Evolutionary conservation across 2,113 vertebrate genomes (phyloP).

Genomic region (Myxocyprinus asiaticus): DNA sequence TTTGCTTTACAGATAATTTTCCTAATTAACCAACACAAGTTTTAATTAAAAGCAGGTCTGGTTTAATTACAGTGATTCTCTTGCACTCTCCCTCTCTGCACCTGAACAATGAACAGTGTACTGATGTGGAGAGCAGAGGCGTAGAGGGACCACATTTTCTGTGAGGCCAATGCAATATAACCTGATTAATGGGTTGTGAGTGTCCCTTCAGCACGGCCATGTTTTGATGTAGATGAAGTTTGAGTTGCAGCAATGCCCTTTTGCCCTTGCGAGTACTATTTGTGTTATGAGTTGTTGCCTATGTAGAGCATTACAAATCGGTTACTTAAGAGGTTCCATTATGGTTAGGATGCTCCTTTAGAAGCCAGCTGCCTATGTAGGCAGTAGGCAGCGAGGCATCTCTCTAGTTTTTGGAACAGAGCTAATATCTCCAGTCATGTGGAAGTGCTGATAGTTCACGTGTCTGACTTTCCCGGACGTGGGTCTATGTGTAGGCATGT

Average conservation of each 20-base stretch:
- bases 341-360: no score
- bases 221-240: slow-evolving; percentile 42
- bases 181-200: slow-evolving; percentile 57
- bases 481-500: neutral
- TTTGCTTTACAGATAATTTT: slow-evolving; percentile 69
- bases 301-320: no score
- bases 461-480: slow-evolving; percentile 11
- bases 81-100: slow-evolving; percentile 31
- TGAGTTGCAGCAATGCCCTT: slow-evolving; percentile 17
- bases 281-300: no score
- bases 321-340: no score
- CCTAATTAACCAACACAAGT: slow-evolving; percentile 74
- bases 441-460: slow-evolving; percentile 23
- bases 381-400: neutral
- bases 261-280: neutral
- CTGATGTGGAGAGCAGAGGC: slow-evolving; percentile 25
- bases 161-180: slow-evolving; percentile 56
- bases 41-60: slow-evolving; percentile 70
- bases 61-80: slow-evolving; percentile 66
- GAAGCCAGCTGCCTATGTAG: no score
- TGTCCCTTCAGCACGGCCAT: slow-evolving; percentile 43
- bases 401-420: neutral
- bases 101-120: slow-evolving; percentile 38
- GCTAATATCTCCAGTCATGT: neutral
- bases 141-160: slow-evolving; percentile 45